A percentile compares a stretch with the other conserved stretches of the same genome.
phyloP scores from a whole-genome alignment of 2,888 invertebrate species.

The Odontothrips loti region DNA sequence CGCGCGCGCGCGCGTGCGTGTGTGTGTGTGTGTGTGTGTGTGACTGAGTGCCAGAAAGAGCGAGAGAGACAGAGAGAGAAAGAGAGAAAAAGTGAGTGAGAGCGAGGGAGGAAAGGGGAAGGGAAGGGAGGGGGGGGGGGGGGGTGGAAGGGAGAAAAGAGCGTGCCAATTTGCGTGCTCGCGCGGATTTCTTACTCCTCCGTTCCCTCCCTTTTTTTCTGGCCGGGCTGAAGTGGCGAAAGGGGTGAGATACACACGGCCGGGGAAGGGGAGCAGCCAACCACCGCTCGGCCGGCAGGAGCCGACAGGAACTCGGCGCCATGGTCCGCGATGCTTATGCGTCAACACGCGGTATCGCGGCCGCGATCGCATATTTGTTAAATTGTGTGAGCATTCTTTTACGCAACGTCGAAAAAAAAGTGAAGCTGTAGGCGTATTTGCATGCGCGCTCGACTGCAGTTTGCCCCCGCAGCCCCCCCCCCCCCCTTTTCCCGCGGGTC shows the following conservation, averaged over 20 bases:
- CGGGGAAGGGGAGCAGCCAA: conserved; percentile 10
- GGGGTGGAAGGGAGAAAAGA: not conserved
- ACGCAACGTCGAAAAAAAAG: too few relatives aligned
- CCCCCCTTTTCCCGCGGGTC: not conserved
- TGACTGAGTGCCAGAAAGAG: not conserved
- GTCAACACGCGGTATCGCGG: not conserved
- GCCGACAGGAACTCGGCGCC: not conserved
- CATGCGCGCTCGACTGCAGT: too few relatives aligned
- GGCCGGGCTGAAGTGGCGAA: conserved; percentile 5
- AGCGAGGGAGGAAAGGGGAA: not conserved
- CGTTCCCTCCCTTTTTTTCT: not conserved
- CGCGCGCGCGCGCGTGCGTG: not conserved
- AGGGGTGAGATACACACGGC: conserved; percentile 10
- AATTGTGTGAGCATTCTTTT: too few relatives aligned
- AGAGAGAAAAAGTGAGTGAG: conserved; percentile 3
- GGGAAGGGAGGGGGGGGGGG: not conserved
- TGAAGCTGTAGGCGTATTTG: too few relatives aligned
- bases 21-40: not conserved
- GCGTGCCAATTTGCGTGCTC: conserved; percentile 17
- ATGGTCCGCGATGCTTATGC: not conserved
- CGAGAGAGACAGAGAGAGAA: not conserved
- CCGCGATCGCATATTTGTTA: too few relatives aligned
- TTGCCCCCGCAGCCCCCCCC: too few relatives aligned
- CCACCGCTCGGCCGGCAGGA: not conserved
- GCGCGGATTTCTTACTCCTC: not conserved